Evolutionary conservation across 2,113 vertebrate species (phyloP), one percentile per base, ranked within the genome.

Genomic region (Pica pica): DNA sequence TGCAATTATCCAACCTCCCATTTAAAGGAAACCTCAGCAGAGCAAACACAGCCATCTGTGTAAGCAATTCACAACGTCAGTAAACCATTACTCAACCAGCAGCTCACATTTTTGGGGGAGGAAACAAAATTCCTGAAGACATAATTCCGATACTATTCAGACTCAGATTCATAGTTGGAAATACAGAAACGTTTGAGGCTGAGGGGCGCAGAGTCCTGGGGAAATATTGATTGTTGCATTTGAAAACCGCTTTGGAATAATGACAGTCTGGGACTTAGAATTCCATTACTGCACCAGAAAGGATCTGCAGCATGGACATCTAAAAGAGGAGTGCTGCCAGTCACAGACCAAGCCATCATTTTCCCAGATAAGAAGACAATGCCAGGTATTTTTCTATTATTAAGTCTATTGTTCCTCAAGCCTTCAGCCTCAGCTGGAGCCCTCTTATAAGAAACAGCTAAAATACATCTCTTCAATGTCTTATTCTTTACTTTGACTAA

Each of bases 11-110:
- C 90, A 96, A 23, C 21, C 52, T 95, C 65, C 47, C 35, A 42
- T 90, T 91, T 47, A 33, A 68, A 82, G 86, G 85, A 28, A 95
- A 56, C 33, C 71, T 95, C 67, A 65, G 10, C 84, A 65, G 86
- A 60, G 41, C 57, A 56, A 33, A 85, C 39, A 20, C 18, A 91
- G 71, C 86, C 96, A 74, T n/a, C 80, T 79, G 50, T 44, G 30
- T 19, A 9, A 81, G 85, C 37, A 93, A 97, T 89, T 87, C 94
- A 83, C 85, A 86, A 37, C 44, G n/a, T 86, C 74, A 92, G 82
- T 19, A 83, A 78, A 56, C 68, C 83, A 88, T 68, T 39, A 60
- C 56, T 68, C 80, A 56, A 60, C 60, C 55, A 41, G 42, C 0
- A 86, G 37, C 82, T 86, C 76, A 39, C 75, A 21, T 64, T 93